These are phyloP conservation scores for Gobio gobio DNA, from an alignment of 2,113 vertebrate species.

Conservation along the genomic window DNA sequence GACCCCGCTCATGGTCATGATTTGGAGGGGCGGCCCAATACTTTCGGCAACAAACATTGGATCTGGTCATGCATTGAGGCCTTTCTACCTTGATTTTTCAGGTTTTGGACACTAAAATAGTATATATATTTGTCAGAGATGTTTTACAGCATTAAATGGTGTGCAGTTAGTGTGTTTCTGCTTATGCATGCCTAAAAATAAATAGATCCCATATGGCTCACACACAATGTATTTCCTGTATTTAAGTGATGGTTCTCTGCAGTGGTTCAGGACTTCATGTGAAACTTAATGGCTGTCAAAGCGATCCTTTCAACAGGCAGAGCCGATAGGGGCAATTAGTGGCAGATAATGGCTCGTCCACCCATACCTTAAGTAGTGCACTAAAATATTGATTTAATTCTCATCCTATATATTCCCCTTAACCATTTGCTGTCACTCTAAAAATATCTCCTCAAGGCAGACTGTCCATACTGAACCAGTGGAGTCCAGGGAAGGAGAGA, in stretches of 20 bases:
- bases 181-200: background rate
- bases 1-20: no score
- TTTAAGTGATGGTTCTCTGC: constrained; percentile 47
- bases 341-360: constrained; percentile 63
- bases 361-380: constrained; percentile 56
- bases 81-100: background rate
- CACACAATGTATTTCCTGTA: background rate
- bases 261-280: constrained; percentile 61
- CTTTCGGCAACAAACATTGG: background rate
- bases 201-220: background rate
- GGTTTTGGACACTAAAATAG: background rate
- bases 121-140: background rate
- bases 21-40: no score
- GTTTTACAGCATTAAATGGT: background rate
- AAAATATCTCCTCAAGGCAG: constrained; percentile 61
- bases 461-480: constrained; percentile 21
- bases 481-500: background rate
- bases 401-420: constrained; percentile 65
- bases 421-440: constrained; percentile 63
- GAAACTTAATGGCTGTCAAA: constrained; percentile 69
- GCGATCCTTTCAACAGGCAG: constrained; percentile 66
- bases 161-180: constrained; percentile 11
- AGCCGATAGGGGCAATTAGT: constrained; percentile 75
- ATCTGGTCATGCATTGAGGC: background rate
- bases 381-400: constrained; percentile 73